Percentiles rank a stretch among this genome's conserved stretches.
Conservation (phyloP, 2,113 vertebrate species). For the Tyrannus savana region DNA sequence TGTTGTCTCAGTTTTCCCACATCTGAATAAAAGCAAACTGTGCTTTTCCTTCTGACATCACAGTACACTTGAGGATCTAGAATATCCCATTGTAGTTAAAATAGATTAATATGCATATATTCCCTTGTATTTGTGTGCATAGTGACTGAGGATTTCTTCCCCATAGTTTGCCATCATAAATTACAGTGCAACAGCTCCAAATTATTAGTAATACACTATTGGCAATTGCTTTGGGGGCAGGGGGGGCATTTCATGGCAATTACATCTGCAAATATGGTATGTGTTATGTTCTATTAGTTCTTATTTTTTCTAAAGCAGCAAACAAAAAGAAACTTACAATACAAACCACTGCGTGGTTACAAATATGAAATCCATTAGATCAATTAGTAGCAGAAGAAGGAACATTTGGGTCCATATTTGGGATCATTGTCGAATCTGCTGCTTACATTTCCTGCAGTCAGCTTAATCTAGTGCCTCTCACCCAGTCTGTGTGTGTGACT, state of each 20-base stretch:
- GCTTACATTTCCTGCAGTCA: background rate
- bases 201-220: background rate
- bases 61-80: background rate
- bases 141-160: conserved; percentile 1
- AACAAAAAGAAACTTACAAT: conserved; percentile 27
- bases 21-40: background rate
- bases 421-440: background rate
- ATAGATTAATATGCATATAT: background rate
- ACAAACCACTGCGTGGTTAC: conserved; percentile 21
- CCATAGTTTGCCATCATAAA: conserved; percentile 5
- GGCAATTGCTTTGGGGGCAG: background rate
- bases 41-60: background rate
- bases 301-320: conserved; percentile 7
- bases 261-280: conserved; percentile 40
- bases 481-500: background rate
- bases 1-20: background rate
- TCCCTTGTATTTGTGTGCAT: background rate
- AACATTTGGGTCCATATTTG: background rate
- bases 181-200: background rate
- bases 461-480: background rate
- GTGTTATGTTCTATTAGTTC: background rate
- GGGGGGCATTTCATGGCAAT: background rate
- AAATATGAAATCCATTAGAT: conserved; percentile 28
- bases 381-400: background rate
- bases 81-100: background rate